These are phyloP conservation scores for Oncorhynchus keta DNA, from an alignment of 2,113 vertebrate genomes.

Conservation along the genomic window DNA sequence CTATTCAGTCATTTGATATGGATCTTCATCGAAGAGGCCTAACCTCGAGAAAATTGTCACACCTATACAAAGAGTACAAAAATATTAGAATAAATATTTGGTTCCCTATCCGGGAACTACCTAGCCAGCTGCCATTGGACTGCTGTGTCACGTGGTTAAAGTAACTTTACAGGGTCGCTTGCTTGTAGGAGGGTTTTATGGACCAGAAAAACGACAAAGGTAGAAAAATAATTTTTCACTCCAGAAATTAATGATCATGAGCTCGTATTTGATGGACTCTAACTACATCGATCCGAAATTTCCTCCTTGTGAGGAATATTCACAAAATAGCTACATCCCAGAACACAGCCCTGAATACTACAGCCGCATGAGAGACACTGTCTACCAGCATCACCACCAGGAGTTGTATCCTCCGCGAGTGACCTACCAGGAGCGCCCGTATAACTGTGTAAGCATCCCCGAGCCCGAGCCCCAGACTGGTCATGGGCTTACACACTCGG, in stretches of 20 bases:
- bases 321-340: constrained; percentile 99
- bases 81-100: constrained; percentile 69
- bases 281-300: constrained; percentile 99
- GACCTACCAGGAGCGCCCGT: constrained; percentile 81
- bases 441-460: constrained; percentile 81
- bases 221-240: constrained; percentile 96
- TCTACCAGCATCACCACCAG: constrained; percentile 82
- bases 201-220: constrained; percentile 94
- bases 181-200: constrained; percentile 91
- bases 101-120: constrained; percentile 86
- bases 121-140: constrained; percentile 80
- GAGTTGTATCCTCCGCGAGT: constrained; percentile 81
- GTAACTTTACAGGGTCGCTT: constrained; percentile 90
- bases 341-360: constrained; percentile 99
- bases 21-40: neutral
- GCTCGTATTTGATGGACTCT: constrained; percentile 99
- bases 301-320: constrained; percentile 99
- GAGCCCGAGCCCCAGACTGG: constrained; percentile 74
- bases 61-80: constrained; percentile 45
- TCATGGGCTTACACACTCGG: constrained; percentile 75
- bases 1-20: neutral
- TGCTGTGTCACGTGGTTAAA: constrained; percentile 84
- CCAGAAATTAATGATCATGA: constrained; percentile 99
- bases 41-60: constrained; percentile 18
- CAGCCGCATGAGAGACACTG: constrained; percentile 84